Evolutionary conservation across 2,797 vertebrate species (phyloP).

Genomic region (Sandelia bainsii): DNA sequence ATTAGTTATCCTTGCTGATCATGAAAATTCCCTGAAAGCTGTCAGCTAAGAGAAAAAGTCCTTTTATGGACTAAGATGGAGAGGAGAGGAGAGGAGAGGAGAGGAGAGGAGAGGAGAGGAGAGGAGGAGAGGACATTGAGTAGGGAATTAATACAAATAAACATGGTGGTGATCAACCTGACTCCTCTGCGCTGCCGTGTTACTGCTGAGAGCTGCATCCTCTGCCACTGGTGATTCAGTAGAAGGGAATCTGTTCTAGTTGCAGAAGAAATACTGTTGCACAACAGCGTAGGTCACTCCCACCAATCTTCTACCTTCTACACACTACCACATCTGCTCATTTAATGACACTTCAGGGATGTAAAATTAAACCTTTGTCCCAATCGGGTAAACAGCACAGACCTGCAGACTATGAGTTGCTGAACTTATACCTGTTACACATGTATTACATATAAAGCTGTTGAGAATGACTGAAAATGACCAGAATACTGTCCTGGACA

Average conservation of each 20-base stretch:
- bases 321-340: neutral
- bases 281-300: conserved; percentile 16
- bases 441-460: neutral
- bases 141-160: conserved; percentile 23
- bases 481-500: neutral
- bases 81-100: conserved; percentile 3
- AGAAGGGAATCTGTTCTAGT: conserved; percentile 49
- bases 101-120: conserved; percentile 12
- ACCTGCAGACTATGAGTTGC: neutral
- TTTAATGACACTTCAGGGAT: neutral
- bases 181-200: conserved; percentile 29
- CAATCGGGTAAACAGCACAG: neutral
- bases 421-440: neutral
- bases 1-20: conserved; percentile 59
- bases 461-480: neutral
- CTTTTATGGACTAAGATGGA: conserved; percentile 43
- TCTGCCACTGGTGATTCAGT: conserved; percentile 52
- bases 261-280: conserved; percentile 25
- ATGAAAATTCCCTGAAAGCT: conserved; percentile 49
- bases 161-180: conserved; percentile 22
- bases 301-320: conserved; percentile 2
- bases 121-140: neutral
- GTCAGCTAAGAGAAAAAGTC: conserved; percentile 36
- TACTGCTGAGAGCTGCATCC: conserved; percentile 62
- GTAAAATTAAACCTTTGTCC: neutral